Conservation (phyloP, 1,140 invertebrate genomes). For the Hypothenemus hampei region DNA sequence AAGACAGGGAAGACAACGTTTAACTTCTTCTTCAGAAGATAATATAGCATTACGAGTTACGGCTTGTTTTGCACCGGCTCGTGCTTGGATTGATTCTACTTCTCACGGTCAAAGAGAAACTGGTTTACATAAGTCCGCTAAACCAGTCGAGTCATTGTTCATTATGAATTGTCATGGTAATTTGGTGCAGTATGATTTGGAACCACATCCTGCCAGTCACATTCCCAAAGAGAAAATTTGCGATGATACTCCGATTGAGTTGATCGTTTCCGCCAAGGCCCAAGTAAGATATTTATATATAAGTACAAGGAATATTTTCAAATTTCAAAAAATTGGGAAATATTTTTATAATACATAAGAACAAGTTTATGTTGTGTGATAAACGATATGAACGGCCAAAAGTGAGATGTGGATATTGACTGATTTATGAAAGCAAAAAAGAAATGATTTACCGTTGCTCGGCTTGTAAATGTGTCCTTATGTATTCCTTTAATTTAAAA, state of each 20-base stretch:
- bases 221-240: constrained; percentile 83
- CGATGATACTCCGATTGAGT: constrained; percentile 84
- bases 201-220: constrained; percentile 68
- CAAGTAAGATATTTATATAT: constrained; percentile 16
- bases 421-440: no score
- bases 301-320: no score
- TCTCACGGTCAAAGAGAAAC: constrained; percentile 41
- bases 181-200: constrained; percentile 85
- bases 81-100: constrained; percentile 63
- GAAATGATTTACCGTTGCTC: no score
- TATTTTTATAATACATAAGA: background rate
- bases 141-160: constrained; percentile 78
- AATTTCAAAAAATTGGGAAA: no score
- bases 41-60: constrained; percentile 66
- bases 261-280: constrained; percentile 78
- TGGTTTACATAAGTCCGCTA: constrained; percentile 41
- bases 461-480: no score
- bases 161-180: constrained; percentile 84
- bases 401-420: no score
- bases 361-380: background rate
- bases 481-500: no score
- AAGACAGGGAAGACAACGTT: constrained; percentile 53
- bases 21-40: constrained; percentile 62
- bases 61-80: constrained; percentile 68
- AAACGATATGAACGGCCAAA: no score